Evolutionary conservation across 2,797 vertebrate species (phyloP), one percentile per base, ranked within the genome.

Genomic region (Chromobotia macracanthus): DNA sequence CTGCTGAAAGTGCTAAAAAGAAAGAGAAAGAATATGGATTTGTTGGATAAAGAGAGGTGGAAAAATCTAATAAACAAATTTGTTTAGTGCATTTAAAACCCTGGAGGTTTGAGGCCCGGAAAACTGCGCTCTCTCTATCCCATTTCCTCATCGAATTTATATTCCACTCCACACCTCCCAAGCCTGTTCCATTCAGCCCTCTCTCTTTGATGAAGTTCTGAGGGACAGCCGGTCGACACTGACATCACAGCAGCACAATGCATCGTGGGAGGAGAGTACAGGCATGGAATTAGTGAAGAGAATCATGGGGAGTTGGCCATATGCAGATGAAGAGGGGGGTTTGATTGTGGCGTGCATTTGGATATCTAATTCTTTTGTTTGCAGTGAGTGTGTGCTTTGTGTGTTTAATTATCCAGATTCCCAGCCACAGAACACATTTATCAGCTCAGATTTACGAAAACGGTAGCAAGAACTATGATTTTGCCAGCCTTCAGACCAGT

Each of bases 181-280:
- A 31, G 60, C 23, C 89, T 84, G 72, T 85, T 90, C 86, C 79
- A 77, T 83, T 80, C 75, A 50, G 35, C 41, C 55, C 46, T 4
- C 58, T 75, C 72, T 84, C 91, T 93, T 92, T 93, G 92, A 93
- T 91, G 90, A 91, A 89, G 90, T 89, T 89, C 85, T 82, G 84
- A 85, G 86, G 89, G 89, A 90, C 89, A 84, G 79, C 72, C n/a
- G 77, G 18, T 28, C 60, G 76, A 81, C 84, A 85, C 86, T 86
- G 87, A 89, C 86, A 87, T 86, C 76, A 83, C 88, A 83, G 69
- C 51, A 79, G 79, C 88, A 84, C 88, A 91, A 89, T 89, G 88
- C 86, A 85, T 87, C 88, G 90, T 90, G 90, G 91, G 90, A 92
- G 89, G 86, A 88, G 88, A 84, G 90, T 87, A 90, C 90, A 88